Evolutionary conservation across 2,797 vertebrate species (phyloP).

Genomic region (Sebastes iracundus): DNA sequence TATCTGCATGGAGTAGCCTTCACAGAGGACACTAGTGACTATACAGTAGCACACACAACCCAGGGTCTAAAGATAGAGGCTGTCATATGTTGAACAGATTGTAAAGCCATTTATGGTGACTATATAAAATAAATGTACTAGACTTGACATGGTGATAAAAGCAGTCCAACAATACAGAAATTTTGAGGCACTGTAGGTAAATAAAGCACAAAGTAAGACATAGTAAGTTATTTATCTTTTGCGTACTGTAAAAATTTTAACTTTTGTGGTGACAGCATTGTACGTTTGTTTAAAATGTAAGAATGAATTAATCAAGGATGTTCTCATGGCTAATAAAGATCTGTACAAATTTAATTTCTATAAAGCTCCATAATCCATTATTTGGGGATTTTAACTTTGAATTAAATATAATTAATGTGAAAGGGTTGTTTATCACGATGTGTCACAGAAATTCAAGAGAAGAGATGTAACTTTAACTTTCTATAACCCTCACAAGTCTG

Average conservation of each 20-base stretch:
- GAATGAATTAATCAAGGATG: not conserved
- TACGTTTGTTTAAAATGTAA: not conserved
- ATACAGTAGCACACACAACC: not conserved
- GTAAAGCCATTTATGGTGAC: not conserved
- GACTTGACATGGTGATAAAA: not conserved
- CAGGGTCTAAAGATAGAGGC: not conserved
- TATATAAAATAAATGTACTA: not conserved
- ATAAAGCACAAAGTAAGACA: not conserved
- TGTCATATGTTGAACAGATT: not conserved
- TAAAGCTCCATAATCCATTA: not conserved
- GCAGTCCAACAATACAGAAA: not conserved
- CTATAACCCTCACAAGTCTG: too few species aligned
- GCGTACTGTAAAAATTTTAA: not conserved
- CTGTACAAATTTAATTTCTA: not conserved
- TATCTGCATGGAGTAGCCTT: constrained; percentile 29
- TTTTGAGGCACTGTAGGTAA: not conserved
- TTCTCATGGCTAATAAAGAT: not conserved
- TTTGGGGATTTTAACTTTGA: not conserved
- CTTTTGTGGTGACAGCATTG: not conserved
- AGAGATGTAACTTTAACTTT: too few species aligned
- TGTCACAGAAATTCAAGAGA: not conserved
- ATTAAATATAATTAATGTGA: not conserved
- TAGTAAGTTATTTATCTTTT: not conserved
- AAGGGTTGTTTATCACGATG: not conserved
- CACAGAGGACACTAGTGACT: constrained; percentile 39